Evolutionary conservation across 2,888 invertebrate species (phyloP), one percentile per base, ranked within the genome.

Genomic region (Drosophila bunnanda): DNA sequence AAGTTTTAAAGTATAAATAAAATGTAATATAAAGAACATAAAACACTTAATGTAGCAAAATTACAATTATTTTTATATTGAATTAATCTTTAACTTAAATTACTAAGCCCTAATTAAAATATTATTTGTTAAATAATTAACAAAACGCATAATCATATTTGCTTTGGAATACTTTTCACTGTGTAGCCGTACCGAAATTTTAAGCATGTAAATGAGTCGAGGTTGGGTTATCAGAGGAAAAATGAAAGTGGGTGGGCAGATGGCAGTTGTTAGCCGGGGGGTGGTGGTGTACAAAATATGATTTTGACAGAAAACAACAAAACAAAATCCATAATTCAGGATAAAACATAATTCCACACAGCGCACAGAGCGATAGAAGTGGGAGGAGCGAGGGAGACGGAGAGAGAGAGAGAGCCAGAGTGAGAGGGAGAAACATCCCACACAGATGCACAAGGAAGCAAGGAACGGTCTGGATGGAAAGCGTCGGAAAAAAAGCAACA

Each of bases 271-370:
- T 59, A 48, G 69, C 54, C 44, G 20, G 59, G 46, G 56, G 67
- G 65, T 64, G 64, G 61, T 56, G 77, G 61, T 56, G 77, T 71
- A 79, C 77, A 81, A 83, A 91, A 90, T 91, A 90, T 91, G 91
- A 91, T 88, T 91, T 90, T 90, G 90, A 91, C 91, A 91, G 91
- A 89, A 90, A 90, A 88, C 89, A 90, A 90, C 89, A 89, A 88
- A 90, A 89, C 83, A 90, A 91, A 90, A 89, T 90, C 89, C 90
- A 91, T 91, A 91, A 91, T 85, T 91, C 91, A 90, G 90, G 88
- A 91, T 91, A 91, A 90, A 90, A 85, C 88, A 89, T 90, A 90
- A 89, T 88, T 89, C 89, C 83, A 81, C 82, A 82, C 76, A 80
- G 80, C 75, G 64, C 68, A 68, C 64, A 76, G 59, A 75, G 59